phyloP scores from a whole-genome alignment of 2,113 vertebrate genomes.

The Indicator indicator region DNA sequence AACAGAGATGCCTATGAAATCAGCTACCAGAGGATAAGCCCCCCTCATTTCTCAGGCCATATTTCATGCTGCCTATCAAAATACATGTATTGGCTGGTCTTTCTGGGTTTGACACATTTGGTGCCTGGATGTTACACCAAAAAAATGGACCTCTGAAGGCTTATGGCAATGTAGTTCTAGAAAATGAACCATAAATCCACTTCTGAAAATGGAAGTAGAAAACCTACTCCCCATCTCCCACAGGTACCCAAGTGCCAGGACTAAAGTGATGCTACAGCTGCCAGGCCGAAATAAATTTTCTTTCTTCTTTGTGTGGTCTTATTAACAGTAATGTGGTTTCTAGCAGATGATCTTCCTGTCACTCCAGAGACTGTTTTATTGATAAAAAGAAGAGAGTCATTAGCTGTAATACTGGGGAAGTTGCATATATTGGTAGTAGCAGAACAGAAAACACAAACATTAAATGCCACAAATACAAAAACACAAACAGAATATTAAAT shows the following conservation, averaged over 20 bases:
- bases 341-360: conserved; percentile 17
- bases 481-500: conserved; percentile 33
- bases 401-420: conserved; percentile 21
- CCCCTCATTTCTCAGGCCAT: not conserved
- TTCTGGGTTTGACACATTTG: not conserved
- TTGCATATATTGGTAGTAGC: not conserved
- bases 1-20: not conserved
- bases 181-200: not conserved
- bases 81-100: not conserved
- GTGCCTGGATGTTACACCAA: not conserved
- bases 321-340: conserved; percentile 31
- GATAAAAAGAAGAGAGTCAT: conserved; percentile 43
- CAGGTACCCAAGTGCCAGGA: not conserved
- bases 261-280: not conserved
- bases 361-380: conserved; percentile 36
- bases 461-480: conserved; percentile 3
- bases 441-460: conserved; percentile 49
- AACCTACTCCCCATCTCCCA: not conserved
- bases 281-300: not conserved
- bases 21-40: not conserved
- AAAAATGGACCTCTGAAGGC: not conserved
- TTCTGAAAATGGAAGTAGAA: not conserved
- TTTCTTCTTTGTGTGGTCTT: conserved; percentile 24
- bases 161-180: not conserved
- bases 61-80: not conserved